phyloP scores from a whole-genome alignment of 2,113 vertebrate species.

The Pipa parva region DNA sequence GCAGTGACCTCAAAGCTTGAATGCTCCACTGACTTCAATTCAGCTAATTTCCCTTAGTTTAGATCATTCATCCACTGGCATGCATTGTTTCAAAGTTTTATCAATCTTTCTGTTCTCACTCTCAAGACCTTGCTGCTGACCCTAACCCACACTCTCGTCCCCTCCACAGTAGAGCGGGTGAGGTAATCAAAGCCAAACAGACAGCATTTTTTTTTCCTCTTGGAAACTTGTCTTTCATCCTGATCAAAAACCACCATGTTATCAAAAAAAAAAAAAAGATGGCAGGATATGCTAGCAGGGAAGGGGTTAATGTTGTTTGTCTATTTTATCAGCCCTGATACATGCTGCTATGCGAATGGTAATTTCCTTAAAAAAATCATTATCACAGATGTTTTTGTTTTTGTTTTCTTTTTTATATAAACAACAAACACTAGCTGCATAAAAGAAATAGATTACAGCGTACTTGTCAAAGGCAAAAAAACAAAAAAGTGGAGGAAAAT shows the following conservation, averaged over 20 bases:
- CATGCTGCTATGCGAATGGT: too few species aligned
- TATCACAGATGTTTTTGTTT: too few species aligned
- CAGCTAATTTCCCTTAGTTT: conserved; percentile 32
- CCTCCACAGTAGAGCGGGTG: neutral
- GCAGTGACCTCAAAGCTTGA: conserved; percentile 11
- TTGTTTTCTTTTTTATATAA: too few species aligned
- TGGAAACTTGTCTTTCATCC: conserved; percentile 1
- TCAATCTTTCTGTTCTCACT: conserved; percentile 34
- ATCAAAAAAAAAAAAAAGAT: too few species aligned
- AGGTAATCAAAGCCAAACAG: conserved; percentile 9
- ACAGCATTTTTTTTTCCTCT: neutral
- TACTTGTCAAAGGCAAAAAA: too few species aligned
- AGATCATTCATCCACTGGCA: conserved; percentile 37
- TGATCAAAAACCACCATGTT: conserved; percentile 17
- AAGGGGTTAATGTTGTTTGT: too few species aligned
- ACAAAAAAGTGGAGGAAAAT: too few species aligned
- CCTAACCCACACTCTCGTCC: conserved; percentile 6
- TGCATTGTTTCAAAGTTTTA: conserved; percentile 36
- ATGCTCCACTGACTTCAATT: conserved; percentile 31
- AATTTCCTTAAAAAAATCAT: too few species aligned
- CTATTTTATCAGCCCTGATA: too few species aligned
- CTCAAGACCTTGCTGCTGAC: conserved; percentile 40
- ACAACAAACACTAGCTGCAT: too few species aligned
- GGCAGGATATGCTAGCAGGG: neutral
- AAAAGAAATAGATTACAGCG: too few species aligned